These are phyloP conservation scores for Aplodontia rufa DNA, from an alignment of 2,113 vertebrate species.

Conservation along the genomic window DNA sequence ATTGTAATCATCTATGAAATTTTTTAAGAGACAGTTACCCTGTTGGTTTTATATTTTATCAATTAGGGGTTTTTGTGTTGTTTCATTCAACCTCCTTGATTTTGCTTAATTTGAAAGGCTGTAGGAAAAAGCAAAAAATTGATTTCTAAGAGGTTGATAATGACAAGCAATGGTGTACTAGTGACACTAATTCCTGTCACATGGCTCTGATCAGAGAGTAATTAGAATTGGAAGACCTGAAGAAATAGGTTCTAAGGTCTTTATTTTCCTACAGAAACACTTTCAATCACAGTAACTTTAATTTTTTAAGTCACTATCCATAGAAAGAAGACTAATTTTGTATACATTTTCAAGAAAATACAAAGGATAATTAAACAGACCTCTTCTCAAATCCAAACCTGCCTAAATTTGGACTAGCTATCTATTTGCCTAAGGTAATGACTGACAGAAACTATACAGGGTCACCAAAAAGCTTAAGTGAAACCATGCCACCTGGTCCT, in stretches of 20 bases:
- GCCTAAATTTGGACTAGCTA: not conserved
- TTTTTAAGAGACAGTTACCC: not conserved
- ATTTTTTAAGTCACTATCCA: conserved; percentile 19
- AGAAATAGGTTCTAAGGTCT: not conserved
- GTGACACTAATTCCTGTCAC: not conserved
- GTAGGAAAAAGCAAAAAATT: not conserved
- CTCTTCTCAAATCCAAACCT: not conserved
- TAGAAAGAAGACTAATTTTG: not conserved
- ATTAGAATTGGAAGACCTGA: not conserved
- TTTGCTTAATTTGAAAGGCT: not conserved
- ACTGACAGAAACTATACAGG: not conserved
- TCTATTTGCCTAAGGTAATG: not conserved
- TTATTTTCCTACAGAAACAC: not conserved
- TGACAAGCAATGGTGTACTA: not conserved
- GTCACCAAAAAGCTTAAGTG: not conserved
- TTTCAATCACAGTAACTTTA: not conserved
- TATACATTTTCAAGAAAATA: conserved; percentile 13
- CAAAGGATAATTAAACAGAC: not conserved
- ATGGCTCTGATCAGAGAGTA: not conserved
- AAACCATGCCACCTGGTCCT: not conserved
- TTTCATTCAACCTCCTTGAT: not conserved
- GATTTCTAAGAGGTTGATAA: not conserved
- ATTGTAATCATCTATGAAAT: not conserved
- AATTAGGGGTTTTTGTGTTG: not conserved
- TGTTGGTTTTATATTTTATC: not conserved